phyloP scores from a whole-genome alignment of 2,888 invertebrate genomes.

The Caenorhabditis sp. region DNA sequence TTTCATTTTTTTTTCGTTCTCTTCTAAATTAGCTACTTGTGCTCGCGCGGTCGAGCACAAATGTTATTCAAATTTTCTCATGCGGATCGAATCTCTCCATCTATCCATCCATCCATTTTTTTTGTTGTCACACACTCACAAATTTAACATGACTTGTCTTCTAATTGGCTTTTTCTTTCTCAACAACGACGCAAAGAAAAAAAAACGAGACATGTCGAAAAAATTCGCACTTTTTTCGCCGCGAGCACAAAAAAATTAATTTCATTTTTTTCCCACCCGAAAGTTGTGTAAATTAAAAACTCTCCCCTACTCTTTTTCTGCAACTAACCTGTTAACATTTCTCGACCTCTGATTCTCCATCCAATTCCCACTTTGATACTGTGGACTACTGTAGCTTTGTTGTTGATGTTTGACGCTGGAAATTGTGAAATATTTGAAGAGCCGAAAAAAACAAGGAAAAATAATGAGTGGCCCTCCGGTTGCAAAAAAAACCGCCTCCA shows the following conservation, averaged over 20 bases:
- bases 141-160: background rate
- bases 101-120: background rate
- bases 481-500: too few species aligned
- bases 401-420: conserved; percentile 24
- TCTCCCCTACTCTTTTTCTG: too few species aligned
- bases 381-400: conserved; percentile 41
- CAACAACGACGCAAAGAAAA: conserved; percentile 5
- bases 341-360: conserved; percentile 39
- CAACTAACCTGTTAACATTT: conserved; percentile 19
- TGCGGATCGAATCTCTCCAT: conserved; percentile 2
- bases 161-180: conserved; percentile 2
- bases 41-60: background rate
- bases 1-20: too few species aligned
- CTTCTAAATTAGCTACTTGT: background rate
- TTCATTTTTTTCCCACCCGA: conserved; percentile 17
- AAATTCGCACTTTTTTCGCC: conserved; percentile 7
- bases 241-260: conserved; percentile 27
- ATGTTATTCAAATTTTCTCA: conserved; percentile 2
- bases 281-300: conserved; percentile 16
- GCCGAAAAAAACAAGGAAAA: too few species aligned
- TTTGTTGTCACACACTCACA: background rate
- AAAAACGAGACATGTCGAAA: conserved; percentile 31
- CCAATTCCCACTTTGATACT: conserved; percentile 40
- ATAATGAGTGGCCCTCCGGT: conserved; percentile 21
- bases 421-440: conserved; percentile 2